phyloP scores from a whole-genome alignment of 2,888 invertebrate species.

The Protula sp. region DNA sequence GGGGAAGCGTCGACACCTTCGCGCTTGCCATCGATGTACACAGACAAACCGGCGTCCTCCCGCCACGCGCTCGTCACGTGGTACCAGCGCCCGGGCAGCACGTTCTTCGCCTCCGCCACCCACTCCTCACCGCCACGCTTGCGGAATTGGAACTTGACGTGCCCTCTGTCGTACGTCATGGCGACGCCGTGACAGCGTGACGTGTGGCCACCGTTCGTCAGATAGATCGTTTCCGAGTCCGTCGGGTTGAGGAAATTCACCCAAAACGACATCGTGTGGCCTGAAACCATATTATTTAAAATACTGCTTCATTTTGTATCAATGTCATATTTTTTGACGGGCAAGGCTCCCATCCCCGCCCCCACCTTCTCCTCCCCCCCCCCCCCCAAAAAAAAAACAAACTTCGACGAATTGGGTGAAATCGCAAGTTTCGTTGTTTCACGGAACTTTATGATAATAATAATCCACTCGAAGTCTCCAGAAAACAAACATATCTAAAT shows the following conservation, averaged over 20 bases:
- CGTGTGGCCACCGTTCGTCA: constrained; percentile 49
- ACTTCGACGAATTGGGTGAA: too few species aligned
- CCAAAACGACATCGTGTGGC: constrained; percentile 48
- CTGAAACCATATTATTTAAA: constrained; percentile 30
- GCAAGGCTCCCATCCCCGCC: too few species aligned
- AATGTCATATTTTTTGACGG: too few species aligned
- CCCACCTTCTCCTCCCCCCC: too few species aligned
- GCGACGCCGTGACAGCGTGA: constrained; percentile 45
- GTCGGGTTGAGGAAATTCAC: constrained; percentile 36
- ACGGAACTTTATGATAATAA: too few species aligned
- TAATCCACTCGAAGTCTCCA: too few species aligned
- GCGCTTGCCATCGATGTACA: constrained; percentile 43
- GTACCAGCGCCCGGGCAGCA: constrained; percentile 44
- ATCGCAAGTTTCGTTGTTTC: too few species aligned
- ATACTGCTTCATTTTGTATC: too few species aligned
- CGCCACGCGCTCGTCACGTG: constrained; percentile 46
- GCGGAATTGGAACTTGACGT: constrained; percentile 43
- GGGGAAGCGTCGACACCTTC: constrained; percentile 6
- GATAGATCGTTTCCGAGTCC: constrained; percentile 34
- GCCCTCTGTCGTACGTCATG: constrained; percentile 39
- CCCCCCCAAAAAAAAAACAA: too few species aligned
- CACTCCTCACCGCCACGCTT: constrained; percentile 39
- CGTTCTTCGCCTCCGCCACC: constrained; percentile 26
- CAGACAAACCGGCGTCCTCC: constrained; percentile 29
- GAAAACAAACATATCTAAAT: too few species aligned